Evolutionary conservation across 2,888 invertebrate species (phyloP).

Genomic region (Drosophila mulleri): DNA sequence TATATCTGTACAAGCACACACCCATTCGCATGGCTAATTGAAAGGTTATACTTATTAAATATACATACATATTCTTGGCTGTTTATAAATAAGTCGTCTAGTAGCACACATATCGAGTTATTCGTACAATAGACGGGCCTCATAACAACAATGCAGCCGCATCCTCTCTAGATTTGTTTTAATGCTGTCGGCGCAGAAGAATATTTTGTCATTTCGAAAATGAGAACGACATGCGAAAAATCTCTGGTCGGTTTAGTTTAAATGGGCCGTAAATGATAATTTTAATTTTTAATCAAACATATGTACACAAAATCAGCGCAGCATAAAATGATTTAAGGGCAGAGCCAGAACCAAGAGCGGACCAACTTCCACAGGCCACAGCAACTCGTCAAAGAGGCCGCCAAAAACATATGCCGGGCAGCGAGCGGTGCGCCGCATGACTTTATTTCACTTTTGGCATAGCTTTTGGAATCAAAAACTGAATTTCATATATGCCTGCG

Average conservation of each 20-base stretch:
- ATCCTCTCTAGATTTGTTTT: conserved; percentile 36
- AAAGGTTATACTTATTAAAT: conserved; percentile 4
- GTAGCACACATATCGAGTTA: conserved; percentile 22
- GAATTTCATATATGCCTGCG: conserved; percentile 4
- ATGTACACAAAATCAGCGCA: conserved; percentile 69
- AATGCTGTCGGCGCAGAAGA: conserved; percentile 37
- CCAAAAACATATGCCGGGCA: conserved; percentile 60
- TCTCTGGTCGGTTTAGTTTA: conserved; percentile 82
- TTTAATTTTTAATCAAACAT: conserved; percentile 83
- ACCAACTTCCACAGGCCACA: conserved; percentile 23
- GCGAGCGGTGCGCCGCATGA: conserved; percentile 14
- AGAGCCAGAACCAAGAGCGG: conserved; percentile 47
- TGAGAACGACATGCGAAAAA: conserved; percentile 84
- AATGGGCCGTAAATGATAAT: conserved; percentile 83
- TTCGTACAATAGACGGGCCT: conserved; percentile 49
- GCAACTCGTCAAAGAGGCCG: conserved; percentile 70
- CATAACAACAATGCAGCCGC: conserved; percentile 29
- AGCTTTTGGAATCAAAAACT: conserved; percentile 15
- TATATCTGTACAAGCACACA: neutral
- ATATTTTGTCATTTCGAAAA: conserved; percentile 78
- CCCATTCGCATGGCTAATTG: conserved; percentile 2
- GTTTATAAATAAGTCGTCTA: conserved; percentile 25
- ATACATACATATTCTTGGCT: conserved; percentile 5
- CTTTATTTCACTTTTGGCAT: conserved; percentile 31
- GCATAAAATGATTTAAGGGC: conserved; percentile 72